Base-by-base conservation (phyloP, 2,113 vertebrate genomes). In the Callospermophilus lateralis region DNA sequence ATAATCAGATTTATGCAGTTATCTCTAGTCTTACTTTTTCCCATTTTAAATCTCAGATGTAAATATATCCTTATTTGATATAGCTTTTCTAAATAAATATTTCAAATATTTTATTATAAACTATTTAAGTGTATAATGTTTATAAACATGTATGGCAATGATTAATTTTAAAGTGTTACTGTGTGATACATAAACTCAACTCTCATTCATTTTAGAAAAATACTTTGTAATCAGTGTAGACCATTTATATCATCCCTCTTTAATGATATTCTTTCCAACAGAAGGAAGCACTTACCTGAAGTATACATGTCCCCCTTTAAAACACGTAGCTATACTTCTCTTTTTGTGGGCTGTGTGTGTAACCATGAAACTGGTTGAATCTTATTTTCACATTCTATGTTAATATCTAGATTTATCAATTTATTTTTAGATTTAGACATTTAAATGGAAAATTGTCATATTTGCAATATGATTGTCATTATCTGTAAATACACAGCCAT, bases 71-170 rank as follows among this genome's bases (percentile, higher is more conserved):
- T 68, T 5, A 51, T 13, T 68, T 84, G 26, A 84, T 55, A 55
- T 8, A 72, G 28, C 3, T 73, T 93, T 73, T 48, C 7, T 42
- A 20, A 58, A 85, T 17, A 3, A 79, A 4, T 61, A 32, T 86
- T 94, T 79, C 45, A 53, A 86, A 77, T 22, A 84, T 65, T 87
- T 86, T 86, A 24, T 67, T 67, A 28, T 39, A 26, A 91, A 79
- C 58, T 72, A 65, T 73, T 73, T 7, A 83, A 90, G 34, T 72
- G 1, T 48, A 8, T 93, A 48, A 34, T 30, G 11, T 87, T 90
- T 58, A 28, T 28, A 90, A 90, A 61, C 70, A 53, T 3, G 68
- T n/a, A 61, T 53, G 63, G 1, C 34, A 81, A 45, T 42, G 30
- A 45, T 20, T 17, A 0, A 24, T 72, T 37, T 70, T 3, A 8